Percentiles rank a stretch among this genome's conserved stretches.
phyloP scores from a whole-genome alignment of 2,888 invertebrate genomes.

The Leptopilina myrica region DNA sequence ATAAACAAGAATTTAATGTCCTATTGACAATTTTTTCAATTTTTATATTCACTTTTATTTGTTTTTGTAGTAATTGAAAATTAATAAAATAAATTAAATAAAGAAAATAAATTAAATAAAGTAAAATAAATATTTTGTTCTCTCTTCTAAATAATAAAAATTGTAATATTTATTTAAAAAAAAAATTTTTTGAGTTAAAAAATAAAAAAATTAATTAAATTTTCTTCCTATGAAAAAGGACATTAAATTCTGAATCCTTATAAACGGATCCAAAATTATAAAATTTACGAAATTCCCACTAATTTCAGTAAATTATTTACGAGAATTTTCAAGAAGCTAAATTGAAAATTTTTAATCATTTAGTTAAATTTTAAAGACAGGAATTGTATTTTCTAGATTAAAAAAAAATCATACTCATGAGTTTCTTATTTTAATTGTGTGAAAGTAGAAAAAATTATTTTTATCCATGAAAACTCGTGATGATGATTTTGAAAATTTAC shows the following conservation, averaged over 20 bases:
- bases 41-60: background rate
- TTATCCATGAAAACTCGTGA: background rate
- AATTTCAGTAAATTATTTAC: background rate
- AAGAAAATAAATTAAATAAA: background rate
- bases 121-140: background rate
- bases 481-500: conserved; percentile 21
- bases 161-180: no score
- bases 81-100: no score
- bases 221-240: no score
- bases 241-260: no score
- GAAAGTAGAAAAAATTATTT: background rate
- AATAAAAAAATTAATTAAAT: no score
- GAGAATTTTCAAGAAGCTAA: background rate
- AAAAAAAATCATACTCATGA: conserved; percentile 25
- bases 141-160: no score
- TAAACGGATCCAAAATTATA: no score
- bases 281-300: background rate
- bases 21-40: background rate
- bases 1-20: background rate
- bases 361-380: background rate
- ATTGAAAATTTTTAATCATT: conserved; percentile 3
- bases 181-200: no score
- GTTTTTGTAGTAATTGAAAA: background rate
- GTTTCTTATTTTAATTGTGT: background rate
- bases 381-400: background rate